Evolutionary conservation across 92 coral and sea anemone species (phyloP), one percentile per base, ranked within the genome.

Genomic region (Phymanthus crucifer): DNA sequence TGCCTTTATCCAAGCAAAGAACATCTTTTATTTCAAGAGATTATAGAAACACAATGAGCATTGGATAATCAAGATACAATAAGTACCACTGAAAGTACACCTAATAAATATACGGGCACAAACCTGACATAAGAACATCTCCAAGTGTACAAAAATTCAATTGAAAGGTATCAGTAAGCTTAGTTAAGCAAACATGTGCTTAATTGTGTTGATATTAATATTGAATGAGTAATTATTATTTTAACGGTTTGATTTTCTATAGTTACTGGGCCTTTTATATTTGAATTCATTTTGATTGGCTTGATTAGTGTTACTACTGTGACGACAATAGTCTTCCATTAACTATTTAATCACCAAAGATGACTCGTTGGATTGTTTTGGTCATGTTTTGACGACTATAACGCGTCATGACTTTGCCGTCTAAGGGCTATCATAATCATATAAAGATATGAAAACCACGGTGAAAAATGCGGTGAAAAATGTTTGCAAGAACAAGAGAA

Each of bases 401-500:
- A 61, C 3, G 3, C 32, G 10, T 26, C 68, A 24, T 61, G 68
- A 34, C 21, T n/a, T 1, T 29, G 16, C 0, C 29, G 34, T 26
- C 68, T 29, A 34, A 54, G n/a, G 35, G 65, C 23, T 46, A 14
- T 33, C 34, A 26, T 33, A 54, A 54, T 29, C 17, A 24, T 29
- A 19, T 61, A 12, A 61, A 24, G 81, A 5, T 9, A 64, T 57
- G 65, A 61, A 73, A 56, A 40, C 18, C 3, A 23, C 27, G 10
- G 11, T 31, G 26, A 50, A 23, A 12, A 4, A 34, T 36, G 77
- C 26, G 75, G 16, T n/a, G n/a, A 29, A 58, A 18, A 32, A 88
- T 88, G 92, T 88, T 83, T 19, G 77, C 87, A 6, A 88, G 77
- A 32, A 36, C 83, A 26, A 83, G 78, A 32, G 97, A 93, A 72